phyloP scores from a whole-genome alignment of 2,797 vertebrate genomes.

The Streptopelia turtur region DNA sequence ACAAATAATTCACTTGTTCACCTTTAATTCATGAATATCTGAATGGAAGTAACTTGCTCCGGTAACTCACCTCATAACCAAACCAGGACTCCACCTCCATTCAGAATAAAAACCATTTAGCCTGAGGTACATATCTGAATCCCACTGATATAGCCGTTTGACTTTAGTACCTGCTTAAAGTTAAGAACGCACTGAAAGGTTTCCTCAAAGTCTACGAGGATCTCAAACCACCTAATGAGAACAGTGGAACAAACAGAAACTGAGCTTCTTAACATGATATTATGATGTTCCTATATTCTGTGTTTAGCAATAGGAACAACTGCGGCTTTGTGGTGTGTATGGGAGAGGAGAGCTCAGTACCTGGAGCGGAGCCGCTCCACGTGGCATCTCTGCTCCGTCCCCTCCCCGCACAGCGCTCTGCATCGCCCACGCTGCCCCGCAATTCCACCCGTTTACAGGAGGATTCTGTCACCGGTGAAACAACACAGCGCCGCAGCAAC shows the following conservation, averaged over 20 bases:
- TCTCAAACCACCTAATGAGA: not conserved
- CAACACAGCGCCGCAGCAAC: not conserved
- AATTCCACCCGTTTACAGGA: not conserved
- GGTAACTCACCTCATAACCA: not conserved
- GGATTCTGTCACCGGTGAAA: not conserved
- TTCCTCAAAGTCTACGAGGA: not conserved
- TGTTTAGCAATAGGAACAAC: not conserved
- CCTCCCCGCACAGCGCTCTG: not conserved
- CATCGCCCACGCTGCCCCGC: not conserved
- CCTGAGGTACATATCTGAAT: not conserved
- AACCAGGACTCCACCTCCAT: not conserved
- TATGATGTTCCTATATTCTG: not conserved
- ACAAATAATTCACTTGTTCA: not conserved
- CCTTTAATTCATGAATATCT: not conserved
- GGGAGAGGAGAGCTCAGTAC: not conserved
- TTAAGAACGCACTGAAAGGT: not conserved
- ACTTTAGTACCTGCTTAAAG: not conserved
- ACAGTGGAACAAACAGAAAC: not conserved
- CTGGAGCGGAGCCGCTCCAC: fast-evolving
- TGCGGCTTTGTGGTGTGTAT: not conserved
- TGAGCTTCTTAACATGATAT: not conserved
- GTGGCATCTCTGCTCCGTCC: not conserved
- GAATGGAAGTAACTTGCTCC: not conserved
- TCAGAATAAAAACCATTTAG: not conserved
- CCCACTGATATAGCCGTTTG: not conserved